A percentile compares a stretch with the other conserved stretches of the same genome.
Conservation (phyloP, 1,140 invertebrate species). For the Lordiphosa mommai region DNA sequence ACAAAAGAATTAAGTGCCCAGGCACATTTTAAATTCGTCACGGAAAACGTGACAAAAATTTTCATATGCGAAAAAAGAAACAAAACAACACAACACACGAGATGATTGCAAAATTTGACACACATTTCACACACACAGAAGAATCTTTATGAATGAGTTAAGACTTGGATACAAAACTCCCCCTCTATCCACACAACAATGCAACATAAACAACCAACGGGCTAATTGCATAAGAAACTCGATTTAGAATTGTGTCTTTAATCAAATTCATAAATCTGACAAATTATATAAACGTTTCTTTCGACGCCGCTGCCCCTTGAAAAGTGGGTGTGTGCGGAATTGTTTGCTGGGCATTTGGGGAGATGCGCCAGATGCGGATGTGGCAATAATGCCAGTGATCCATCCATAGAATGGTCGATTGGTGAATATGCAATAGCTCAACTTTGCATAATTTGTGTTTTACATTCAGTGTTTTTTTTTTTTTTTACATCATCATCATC, state of each 20-base stretch:
- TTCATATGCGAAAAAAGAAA: constrained; percentile 65
- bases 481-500: constrained; percentile 61
- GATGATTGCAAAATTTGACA: constrained; percentile 75
- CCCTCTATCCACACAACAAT: constrained; percentile 30
- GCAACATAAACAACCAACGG: constrained; percentile 63
- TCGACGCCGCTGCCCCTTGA: constrained; percentile 1
- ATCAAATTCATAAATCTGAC: constrained; percentile 70
- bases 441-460: constrained; percentile 70
- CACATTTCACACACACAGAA: constrained; percentile 65
- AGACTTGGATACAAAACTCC: neutral
- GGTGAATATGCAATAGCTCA: constrained; percentile 47
- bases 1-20: constrained; percentile 78
- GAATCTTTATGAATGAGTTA: constrained; percentile 69
- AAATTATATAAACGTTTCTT: constrained; percentile 58
- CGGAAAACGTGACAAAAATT: constrained; percentile 76
- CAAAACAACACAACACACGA: constrained; percentile 30
- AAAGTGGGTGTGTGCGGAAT: constrained; percentile 71
- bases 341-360: constrained; percentile 1
- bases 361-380: constrained; percentile 63
- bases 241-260: constrained; percentile 57
- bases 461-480: too few relatives aligned
- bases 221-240: constrained; percentile 62
- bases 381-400: constrained; percentile 32
- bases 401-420: constrained; percentile 28
- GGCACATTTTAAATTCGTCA: constrained; percentile 76